Conservation (phyloP, 2,113 vertebrate genomes). For the rat (Rattus norvegicus) region GRCr8 NC_086029.1:32649001-32649500, state of each 20-base stretch:
- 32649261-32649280: conserved; percentile 68
- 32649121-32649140: not conserved
- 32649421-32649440: not conserved
- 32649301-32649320: conserved; percentile 65
- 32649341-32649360: conserved; percentile 67
- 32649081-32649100: not conserved
- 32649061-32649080: not conserved
- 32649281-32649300: conserved; percentile 58
- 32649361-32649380: not conserved
- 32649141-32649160: not conserved
- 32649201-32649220: conserved; percentile 49
- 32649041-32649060: not conserved
- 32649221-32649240: conserved; percentile 53
- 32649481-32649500: not conserved
- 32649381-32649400: conserved; percentile 49
- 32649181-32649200: not conserved
- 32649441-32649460: not conserved
- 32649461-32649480: not conserved
- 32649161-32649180: not conserved
- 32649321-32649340: conserved; percentile 57
- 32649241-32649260: conserved; percentile 62
- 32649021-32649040: not conserved
- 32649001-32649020: not conserved
- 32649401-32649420: not conserved
- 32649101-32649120: not conserved